Evolutionary conservation across 2,113 vertebrate genomes (phyloP).

Genomic region (Hystrix cristata): DNA sequence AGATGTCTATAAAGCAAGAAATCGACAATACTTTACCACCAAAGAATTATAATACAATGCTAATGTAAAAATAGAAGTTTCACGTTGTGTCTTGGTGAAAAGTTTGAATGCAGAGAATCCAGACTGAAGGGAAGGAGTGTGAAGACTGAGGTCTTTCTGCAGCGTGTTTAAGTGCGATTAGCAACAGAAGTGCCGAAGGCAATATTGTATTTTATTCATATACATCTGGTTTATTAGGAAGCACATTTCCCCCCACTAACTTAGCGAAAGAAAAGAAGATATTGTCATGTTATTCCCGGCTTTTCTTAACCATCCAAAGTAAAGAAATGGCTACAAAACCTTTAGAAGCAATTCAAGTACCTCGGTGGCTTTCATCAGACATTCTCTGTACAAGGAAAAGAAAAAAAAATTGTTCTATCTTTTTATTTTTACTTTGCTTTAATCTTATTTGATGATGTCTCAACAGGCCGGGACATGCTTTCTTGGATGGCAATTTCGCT

Average conservation of each 20-base stretch:
- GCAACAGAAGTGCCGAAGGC: constrained; percentile 80
- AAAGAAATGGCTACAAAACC: constrained; percentile 91
- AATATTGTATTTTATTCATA: constrained; percentile 87
- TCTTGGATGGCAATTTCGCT: constrained; percentile 98
- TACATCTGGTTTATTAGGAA: constrained; percentile 88
- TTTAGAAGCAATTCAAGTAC: constrained; percentile 92
- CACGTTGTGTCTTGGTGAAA: background rate
- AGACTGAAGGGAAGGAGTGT: background rate
- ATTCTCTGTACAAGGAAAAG: constrained; percentile 92
- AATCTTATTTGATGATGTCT: constrained; percentile 99
- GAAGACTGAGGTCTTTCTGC: constrained; percentile 48
- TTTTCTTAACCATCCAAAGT: constrained; percentile 90
- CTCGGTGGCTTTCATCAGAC: constrained; percentile 94
- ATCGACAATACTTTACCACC: background rate
- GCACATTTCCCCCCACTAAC: constrained; percentile 78
- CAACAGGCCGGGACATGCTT: constrained; percentile 99
- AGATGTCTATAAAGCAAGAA: constrained; percentile 6
- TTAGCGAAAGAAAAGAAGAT: constrained; percentile 86
- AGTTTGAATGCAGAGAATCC: background rate
- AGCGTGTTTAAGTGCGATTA: constrained; percentile 77
- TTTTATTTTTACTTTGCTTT: constrained; percentile 98
- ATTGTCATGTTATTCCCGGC: constrained; percentile 85
- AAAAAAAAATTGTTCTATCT: constrained; percentile 93
- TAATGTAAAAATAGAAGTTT: background rate
- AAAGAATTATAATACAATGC: background rate